These are phyloP conservation scores for Patiria pectinifera DNA, from an alignment of 53 echinoderm and acorn worm species.

Conservation along the genomic window DNA sequence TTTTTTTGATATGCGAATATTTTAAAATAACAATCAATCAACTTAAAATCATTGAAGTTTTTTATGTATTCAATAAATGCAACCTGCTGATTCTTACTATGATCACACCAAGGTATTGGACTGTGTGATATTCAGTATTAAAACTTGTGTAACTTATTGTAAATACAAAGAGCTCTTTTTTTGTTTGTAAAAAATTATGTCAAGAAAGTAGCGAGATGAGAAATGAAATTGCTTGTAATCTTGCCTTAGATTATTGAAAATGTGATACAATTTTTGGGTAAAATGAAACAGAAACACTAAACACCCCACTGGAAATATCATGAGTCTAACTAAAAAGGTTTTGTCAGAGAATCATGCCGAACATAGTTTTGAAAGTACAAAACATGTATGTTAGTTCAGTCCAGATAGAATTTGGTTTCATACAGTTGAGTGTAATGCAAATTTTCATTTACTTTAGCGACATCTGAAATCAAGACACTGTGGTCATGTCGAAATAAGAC, in stretches of 20 bases:
- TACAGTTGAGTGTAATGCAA: no score
- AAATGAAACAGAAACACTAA: background rate
- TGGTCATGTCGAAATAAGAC: no score
- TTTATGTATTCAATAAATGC: background rate
- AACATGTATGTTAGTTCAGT: no score
- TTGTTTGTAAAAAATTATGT: conserved; percentile 14
- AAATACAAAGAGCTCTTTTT: conserved; percentile 40
- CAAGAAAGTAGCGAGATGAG: conserved; percentile 1
- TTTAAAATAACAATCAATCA: background rate
- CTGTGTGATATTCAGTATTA: conserved; percentile 11
- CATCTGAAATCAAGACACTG: no score
- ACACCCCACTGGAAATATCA: background rate
- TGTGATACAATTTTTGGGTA: background rate
- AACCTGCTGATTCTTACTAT: background rate
- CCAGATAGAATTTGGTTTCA: no score
- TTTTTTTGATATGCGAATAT: background rate
- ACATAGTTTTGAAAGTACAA: no score
- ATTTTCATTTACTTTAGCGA: no score
- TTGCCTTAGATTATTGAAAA: conserved; percentile 6
- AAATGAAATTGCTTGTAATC: conserved; percentile 29
- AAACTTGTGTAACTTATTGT: conserved; percentile 42
- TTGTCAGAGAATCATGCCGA: no score
- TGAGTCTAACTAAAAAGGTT: background rate
- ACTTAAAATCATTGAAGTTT: background rate
- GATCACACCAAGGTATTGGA: background rate